Evolutionary conservation across 37 sponge, comb jelly and placozoan genomes (phyloP).

Genomic region (Ianthella basta): DNA sequence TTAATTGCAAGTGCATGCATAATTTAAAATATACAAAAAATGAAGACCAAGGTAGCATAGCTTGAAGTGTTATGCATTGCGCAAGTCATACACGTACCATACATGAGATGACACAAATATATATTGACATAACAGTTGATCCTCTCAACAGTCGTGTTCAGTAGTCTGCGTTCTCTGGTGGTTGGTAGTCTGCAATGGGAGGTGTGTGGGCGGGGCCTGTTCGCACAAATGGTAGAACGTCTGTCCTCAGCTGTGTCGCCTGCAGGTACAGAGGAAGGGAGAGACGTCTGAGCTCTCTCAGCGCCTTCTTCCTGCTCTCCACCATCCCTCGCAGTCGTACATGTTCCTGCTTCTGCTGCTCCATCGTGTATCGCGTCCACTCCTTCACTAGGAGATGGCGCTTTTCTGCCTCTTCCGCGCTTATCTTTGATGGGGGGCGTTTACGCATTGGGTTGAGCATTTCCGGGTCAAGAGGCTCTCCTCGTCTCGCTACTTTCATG

Average conservation of each 20-base stretch:
- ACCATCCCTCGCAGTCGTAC: slow-evolving; percentile 43
- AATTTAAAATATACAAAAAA: no score
- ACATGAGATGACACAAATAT: no score
- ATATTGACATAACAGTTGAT: no score
- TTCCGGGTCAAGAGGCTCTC: slow-evolving; percentile 88
- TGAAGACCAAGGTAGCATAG: no score
- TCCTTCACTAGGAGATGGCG: slow-evolving; percentile 70
- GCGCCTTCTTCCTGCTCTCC: slow-evolving; percentile 65
- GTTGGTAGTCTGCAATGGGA: slow-evolving; percentile 60
- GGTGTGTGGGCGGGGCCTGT: slow-evolving; percentile 69
- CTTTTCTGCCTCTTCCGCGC: slow-evolving; percentile 62
- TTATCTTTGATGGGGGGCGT: slow-evolving; percentile 35
- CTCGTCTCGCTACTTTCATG: slow-evolving; percentile 60
- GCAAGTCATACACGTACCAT: no score
- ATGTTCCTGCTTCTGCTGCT: slow-evolving; percentile 57
- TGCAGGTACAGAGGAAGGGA: slow-evolving; percentile 66
- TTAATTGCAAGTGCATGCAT: no score
- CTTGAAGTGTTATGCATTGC: no score
- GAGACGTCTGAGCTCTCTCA: slow-evolving; percentile 76
- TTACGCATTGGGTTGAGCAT: slow-evolving; percentile 85
- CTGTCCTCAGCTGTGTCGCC: slow-evolving; percentile 55
- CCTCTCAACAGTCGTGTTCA: neutral
- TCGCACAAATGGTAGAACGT: slow-evolving; percentile 64
- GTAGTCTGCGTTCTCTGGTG: slow-evolving; percentile 70
- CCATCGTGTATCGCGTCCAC: slow-evolving; percentile 69